Evolutionary conservation across 2,888 invertebrate species (phyloP), one percentile per base, ranked within the genome.

Genomic region (Acanthoscelides obtectus): DNA sequence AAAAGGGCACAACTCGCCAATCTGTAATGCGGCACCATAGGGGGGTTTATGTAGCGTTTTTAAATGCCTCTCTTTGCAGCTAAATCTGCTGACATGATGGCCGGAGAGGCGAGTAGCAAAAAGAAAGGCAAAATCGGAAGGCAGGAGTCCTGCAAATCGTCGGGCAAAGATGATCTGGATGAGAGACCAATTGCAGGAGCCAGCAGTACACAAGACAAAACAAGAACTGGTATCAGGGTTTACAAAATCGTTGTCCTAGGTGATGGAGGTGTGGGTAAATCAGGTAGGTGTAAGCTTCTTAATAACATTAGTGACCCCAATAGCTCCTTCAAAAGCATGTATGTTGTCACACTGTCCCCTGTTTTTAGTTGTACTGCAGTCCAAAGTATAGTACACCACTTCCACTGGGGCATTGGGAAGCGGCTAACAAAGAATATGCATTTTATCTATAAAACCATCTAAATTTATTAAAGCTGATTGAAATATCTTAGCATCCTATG

Each of bases 251-350:
- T 96, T 75, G 95, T 96, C 79, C 88, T 96, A 72, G 96, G 96
- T 68, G 96, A 96, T 86, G 96, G 96, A 67, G 96, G 96, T 77
- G 96, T 96, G 78, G 96, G 96, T 83, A 96, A 96, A 88, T 96
- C 96, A 84, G 93, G 92, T 92, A 86, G 83, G 70, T 17, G 21
- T 45, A 22, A 63, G 45, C 20, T 22, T 20, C 65, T 70, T 22
- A 63, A 12, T 12, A 12, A 19, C 19, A 63, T 63, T 63, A 63
- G 63, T 63, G 19, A 63, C 8, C n/a, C 63, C 19, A 63, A 63
- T 63, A 63, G 19, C 63, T n/a, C n/a, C n/a, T n/a, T n/a, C n/a
- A n/a, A n/a, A n/a, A n/a, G n/a, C n/a, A n/a, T n/a, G n/a, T n/a
- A n/a, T n/a, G n/a, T n/a, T n/a, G n/a, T n/a, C n/a, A n/a, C n/a